Conservation (phyloP, 2,888 invertebrate genomes). For the Eristalis tenax region DNA sequence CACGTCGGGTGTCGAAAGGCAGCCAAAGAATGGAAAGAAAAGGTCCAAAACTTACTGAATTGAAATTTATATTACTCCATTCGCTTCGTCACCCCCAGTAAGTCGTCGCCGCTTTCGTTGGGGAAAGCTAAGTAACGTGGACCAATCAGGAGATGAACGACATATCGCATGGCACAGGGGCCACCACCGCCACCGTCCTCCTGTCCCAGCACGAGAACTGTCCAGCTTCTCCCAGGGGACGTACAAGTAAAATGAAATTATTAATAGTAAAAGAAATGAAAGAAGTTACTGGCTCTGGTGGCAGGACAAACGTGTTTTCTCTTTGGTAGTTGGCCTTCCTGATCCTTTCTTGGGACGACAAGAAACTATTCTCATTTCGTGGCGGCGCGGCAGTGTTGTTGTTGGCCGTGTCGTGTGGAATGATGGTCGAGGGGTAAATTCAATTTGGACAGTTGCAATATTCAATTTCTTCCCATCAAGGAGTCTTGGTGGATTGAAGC, state of each 20-base stretch:
- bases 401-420: slow-evolving; percentile 8
- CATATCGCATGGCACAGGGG: not conserved
- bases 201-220: not conserved
- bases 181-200: not conserved
- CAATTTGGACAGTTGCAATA: slow-evolving; percentile 51
- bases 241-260: slow-evolving; percentile 51
- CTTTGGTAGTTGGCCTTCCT: slow-evolving; percentile 22
- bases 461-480: slow-evolving; percentile 54
- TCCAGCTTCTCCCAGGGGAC: slow-evolving; percentile 8
- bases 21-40: not conserved
- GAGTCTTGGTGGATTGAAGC: slow-evolving; percentile 2
- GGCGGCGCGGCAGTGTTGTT: not conserved
- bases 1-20: not conserved
- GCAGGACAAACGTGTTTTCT: not conserved
- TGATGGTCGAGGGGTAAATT: slow-evolving; percentile 31
- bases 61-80: slow-evolving; percentile 63
- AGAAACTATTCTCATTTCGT: not conserved
- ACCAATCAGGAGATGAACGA: slow-evolving; percentile 47
- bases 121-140: slow-evolving; percentile 26
- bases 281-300: not conserved
- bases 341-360: slow-evolving; percentile 17
- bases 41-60: slow-evolving; percentile 57
- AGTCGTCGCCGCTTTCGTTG: slow-evolving; percentile 23
- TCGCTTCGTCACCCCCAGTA: slow-evolving; percentile 51
- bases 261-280: slow-evolving; percentile 37